These are phyloP conservation scores for Orthonyx spaldingii DNA, from an alignment of 2,113 vertebrate species.

Conservation along the genomic window DNA sequence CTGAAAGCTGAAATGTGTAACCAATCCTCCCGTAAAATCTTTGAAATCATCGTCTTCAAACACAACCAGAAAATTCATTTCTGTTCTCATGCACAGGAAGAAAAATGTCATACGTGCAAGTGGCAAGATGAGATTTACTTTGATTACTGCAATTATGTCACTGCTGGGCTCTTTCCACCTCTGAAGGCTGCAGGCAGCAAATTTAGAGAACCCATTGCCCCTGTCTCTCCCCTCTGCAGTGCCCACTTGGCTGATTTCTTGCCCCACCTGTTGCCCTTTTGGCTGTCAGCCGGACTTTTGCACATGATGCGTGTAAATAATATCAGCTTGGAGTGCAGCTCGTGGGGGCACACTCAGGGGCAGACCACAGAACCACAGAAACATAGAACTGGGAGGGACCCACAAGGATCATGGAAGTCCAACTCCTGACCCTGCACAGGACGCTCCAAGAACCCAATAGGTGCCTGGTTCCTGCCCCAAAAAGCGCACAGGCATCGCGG, in stretches of 20 bases:
- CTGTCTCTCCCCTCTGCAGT: not conserved
- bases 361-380: not conserved
- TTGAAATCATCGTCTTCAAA: not conserved
- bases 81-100: not conserved
- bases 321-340: not conserved
- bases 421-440: not conserved
- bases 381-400: accelerated
- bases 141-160: not conserved
- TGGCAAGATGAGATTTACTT: not conserved
- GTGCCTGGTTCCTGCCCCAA: not conserved
- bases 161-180: not conserved
- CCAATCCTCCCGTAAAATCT: not conserved
- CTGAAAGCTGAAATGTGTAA: not conserved
- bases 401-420: no score
- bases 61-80: not conserved
- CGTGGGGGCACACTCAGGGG: not conserved
- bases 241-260: not conserved
- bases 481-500: accelerated
- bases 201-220: not conserved
- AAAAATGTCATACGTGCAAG: not conserved
- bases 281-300: not conserved
- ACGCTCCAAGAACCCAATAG: not conserved
- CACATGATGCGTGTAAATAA: not conserved
- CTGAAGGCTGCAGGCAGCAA: not conserved
- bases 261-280: not conserved